Evolutionary conservation across 2,888 invertebrate genomes (phyloP).

Genomic region (Myathropa florea): DNA sequence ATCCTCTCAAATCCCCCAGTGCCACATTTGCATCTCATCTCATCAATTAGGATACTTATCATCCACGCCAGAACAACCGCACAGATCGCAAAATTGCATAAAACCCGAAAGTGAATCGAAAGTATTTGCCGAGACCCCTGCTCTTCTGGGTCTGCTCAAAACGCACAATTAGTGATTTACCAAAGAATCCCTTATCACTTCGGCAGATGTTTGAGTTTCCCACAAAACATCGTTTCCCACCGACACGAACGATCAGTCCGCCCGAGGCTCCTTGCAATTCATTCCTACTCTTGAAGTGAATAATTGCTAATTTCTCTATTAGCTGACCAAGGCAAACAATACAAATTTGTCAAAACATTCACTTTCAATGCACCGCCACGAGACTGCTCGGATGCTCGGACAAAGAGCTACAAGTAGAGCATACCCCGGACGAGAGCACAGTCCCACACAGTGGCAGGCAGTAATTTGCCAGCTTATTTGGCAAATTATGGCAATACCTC

Average conservation of each 20-base stretch:
- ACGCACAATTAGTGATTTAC: conserved; percentile 17
- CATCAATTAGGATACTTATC: neutral
- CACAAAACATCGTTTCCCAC: neutral
- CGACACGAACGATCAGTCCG: neutral
- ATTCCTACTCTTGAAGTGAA: conserved; percentile 75
- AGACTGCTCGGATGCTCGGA: neutral
- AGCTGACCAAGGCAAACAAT: conserved; percentile 71
- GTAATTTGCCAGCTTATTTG: conserved; percentile 75
- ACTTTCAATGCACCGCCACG: conserved; percentile 67
- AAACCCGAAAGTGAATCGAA: neutral
- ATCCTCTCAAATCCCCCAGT: neutral
- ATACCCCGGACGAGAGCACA: neutral
- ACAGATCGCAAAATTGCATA: neutral
- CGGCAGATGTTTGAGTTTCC: neutral
- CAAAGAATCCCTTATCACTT: neutral
- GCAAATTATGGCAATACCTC: conserved; percentile 77
- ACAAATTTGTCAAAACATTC: conserved; percentile 71
- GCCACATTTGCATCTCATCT: neutral
- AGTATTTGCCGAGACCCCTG: neutral
- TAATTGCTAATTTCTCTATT: conserved; percentile 77
- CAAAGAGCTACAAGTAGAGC: conserved; percentile 44
- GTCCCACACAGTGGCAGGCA: conserved; percentile 30
- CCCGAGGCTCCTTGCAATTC: too few relatives aligned
- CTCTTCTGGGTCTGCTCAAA: neutral
- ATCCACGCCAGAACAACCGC: neutral